A percentile compares a stretch with the other conserved stretches of the same genome.
Evolutionary conservation across 2,797 vertebrate species (phyloP).

Genomic region (Myiotriccus ornatus): DNA sequence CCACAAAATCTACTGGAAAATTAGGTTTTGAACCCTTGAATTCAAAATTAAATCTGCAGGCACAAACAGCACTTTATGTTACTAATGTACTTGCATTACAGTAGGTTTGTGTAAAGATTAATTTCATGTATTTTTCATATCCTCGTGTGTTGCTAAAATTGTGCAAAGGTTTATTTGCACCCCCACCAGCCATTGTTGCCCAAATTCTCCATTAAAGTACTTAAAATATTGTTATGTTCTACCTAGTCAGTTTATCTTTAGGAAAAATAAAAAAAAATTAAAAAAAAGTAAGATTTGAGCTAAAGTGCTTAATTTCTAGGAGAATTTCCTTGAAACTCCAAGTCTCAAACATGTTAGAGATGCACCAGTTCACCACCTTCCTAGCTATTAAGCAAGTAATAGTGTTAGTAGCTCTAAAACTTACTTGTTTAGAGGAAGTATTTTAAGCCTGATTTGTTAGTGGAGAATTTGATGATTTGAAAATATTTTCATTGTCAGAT

Average conservation of each 20-base stretch:
- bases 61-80: neutral
- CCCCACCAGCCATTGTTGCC: rapidly evolving
- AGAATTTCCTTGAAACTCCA: neutral
- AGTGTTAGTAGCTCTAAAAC: neutral
- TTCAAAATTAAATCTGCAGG: neutral
- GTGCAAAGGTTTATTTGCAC: neutral
- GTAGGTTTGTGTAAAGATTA: neutral
- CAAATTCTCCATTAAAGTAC: neutral
- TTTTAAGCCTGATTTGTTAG: neutral
- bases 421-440: neutral
- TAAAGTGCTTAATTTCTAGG: neutral
- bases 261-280: neutral
- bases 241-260: neutral
- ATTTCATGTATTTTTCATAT: neutral
- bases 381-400: neutral
- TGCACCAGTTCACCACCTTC: neutral
- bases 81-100: neutral
- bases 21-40: neutral
- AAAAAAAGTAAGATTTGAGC: neutral
- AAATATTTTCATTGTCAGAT: neutral
- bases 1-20: neutral
- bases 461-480: neutral
- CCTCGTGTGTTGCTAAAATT: neutral
- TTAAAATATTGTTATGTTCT: neutral
- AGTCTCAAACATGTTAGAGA: neutral